phyloP scores from a whole-genome alignment of 2,888 invertebrate genomes.

The Crossocerus cetratus region DNA sequence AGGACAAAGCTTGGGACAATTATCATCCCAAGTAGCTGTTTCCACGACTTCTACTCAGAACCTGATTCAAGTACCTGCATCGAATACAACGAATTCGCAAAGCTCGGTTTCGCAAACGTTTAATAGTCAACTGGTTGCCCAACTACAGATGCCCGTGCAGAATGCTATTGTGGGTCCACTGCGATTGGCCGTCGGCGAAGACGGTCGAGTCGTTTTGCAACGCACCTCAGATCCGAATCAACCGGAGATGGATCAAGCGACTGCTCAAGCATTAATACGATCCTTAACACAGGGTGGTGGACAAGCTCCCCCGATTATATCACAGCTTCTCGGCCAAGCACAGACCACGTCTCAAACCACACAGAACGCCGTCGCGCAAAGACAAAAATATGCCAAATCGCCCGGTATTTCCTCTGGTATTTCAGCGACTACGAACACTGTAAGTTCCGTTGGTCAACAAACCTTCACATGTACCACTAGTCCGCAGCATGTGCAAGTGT shows the following conservation, averaged over 20 bases:
- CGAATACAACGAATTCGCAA: constrained; percentile 68
- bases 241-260: constrained; percentile 73
- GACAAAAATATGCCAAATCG: constrained; percentile 67
- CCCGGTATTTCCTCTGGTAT: constrained; percentile 50
- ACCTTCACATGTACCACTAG: constrained; percentile 60
- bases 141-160: constrained; percentile 78
- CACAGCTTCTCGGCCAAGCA: constrained; percentile 71
- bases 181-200: constrained; percentile 83
- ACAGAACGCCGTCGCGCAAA: constrained; percentile 47
- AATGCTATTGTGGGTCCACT: constrained; percentile 79
- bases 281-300: constrained; percentile 72
- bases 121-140: constrained; percentile 77
- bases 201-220: constrained; percentile 83
- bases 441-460: constrained; percentile 61
- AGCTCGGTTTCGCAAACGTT: constrained; percentile 56
- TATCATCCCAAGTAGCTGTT: constrained; percentile 48
- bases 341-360: constrained; percentile 62
- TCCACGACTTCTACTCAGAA: constrained; percentile 56
- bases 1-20: constrained; percentile 57
- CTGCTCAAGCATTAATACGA: constrained; percentile 73
- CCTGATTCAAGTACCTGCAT: constrained; percentile 65
- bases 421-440: constrained; percentile 45
- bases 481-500: constrained; percentile 67
- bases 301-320: constrained; percentile 74
- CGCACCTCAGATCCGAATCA: constrained; percentile 80